Evolutionary conservation across 2,888 invertebrate species (phyloP).

Genomic region (Psylliodes chrysocephalus): DNA sequence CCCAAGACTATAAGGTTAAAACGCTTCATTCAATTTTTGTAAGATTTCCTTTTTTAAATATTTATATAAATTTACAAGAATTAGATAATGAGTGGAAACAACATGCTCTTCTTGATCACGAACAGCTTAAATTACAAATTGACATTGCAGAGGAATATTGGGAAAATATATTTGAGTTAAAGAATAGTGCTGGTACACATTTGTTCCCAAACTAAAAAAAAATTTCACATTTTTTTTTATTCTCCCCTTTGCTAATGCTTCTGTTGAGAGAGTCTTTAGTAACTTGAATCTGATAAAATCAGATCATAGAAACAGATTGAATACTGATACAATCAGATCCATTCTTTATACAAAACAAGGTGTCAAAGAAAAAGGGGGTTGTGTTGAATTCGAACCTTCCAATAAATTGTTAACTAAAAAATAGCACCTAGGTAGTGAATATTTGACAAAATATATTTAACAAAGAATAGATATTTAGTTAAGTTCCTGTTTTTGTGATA

Average conservation of each 20-base stretch:
- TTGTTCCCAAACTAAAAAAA: no score
- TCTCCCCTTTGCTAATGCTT: no score
- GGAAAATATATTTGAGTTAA: not conserved
- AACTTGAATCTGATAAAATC: no score
- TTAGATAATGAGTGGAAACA: slow-evolving; percentile 43
- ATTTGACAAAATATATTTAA: no score
- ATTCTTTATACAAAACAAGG: slow-evolving; percentile 6
- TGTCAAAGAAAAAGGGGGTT: not conserved
- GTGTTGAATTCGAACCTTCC: slow-evolving; percentile 8
- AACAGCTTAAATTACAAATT: not conserved
- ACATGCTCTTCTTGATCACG: slow-evolving; percentile 28
- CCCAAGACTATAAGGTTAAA: slow-evolving; percentile 39
- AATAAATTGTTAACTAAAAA: not conserved
- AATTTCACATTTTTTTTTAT: no score
- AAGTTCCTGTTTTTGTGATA: no score
- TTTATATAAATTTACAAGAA: slow-evolving; percentile 27
- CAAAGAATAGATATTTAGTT: no score
- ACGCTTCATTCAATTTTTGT: slow-evolving; percentile 29
- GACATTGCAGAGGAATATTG: slow-evolving; percentile 5
- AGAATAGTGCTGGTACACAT: not conserved
- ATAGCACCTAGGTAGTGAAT: no score
- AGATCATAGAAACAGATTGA: not conserved
- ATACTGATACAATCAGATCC: slow-evolving; percentile 1
- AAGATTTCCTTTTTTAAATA: slow-evolving; percentile 40
- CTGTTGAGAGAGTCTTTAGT: no score